Base-by-base conservation (phyloP, 2,888 invertebrate genomes). In the Drosophila nr. perissopoda region DNA sequence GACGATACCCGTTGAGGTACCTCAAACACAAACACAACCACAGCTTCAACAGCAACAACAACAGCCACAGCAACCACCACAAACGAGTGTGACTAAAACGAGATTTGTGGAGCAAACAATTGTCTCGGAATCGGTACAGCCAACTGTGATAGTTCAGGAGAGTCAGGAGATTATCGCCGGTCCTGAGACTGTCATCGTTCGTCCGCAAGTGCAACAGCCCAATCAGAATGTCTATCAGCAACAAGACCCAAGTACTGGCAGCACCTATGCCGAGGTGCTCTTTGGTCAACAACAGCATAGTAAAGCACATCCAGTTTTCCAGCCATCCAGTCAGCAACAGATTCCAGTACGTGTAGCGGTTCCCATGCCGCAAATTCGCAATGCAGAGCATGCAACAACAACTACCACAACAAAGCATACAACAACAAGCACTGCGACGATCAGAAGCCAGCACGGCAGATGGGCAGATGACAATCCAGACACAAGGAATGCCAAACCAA, bases 291-390 rank as follows among this genome's bases (percentile, higher is more conserved):
- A 84, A 75, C 84, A 82, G 78, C 88, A 89, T 77, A 83, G 75
- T 16, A 46, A 46, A 75, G 79, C 87, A 48, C 70, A 88, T 72
- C 83, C 88, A 83, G 77, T 80, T 92, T 93, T 94, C 92, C 94
- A 94, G 94, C 94, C 95, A 94, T 94, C 94, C 94, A 92, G 91
- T 88, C 92, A 91, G 75, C 86, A 88, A 77, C 83, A 77, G 31
- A 73, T 81, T 38, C 81, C 88, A 82, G 82, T 87, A 71, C 90
- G 90, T 64, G 57, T 82, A 42, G 84, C 81, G 61, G 73, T 72
- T 62, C 71, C 91, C 59, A 79, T 76, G 51, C 82, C 81, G 57
- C 74, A 79, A 74, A 52, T 61, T 51, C 80, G 79, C 59, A 83
- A 66, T 66, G 68, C 73, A 76, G 69, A 73, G 31, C 53, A 75